A percentile compares a stretch with the other conserved stretches of the same genome.
Evolutionary conservation across 2,888 invertebrate species (phyloP).

Genomic region (Seira ritae): DNA sequence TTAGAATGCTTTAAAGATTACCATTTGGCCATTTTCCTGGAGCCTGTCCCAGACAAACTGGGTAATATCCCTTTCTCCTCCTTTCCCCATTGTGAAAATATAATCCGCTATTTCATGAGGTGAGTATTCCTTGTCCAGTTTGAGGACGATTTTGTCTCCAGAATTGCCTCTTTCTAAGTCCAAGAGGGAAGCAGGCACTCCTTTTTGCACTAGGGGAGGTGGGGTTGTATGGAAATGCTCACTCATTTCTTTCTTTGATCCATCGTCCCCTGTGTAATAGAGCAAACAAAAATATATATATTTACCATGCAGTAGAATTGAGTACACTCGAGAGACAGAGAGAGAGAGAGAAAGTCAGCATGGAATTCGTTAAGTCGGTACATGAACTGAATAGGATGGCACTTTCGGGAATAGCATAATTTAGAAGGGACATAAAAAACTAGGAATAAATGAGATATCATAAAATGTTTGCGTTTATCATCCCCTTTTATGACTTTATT

Average conservation of each 20-base stretch:
- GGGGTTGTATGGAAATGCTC: neutral
- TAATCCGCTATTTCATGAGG: slow-evolving; percentile 89
- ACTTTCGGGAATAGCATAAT: slow-evolving; percentile 3
- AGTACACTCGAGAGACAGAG: neutral
- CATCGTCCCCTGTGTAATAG: neutral
- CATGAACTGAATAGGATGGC: neutral
- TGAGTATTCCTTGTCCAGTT: slow-evolving; percentile 78
- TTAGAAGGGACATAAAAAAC: slow-evolving; percentile 5
- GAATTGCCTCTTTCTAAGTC: neutral
- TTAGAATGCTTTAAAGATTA: slow-evolving; percentile 25
- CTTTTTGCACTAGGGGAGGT: neutral
- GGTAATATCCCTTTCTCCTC: slow-evolving; percentile 86
- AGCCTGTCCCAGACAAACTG: slow-evolving; percentile 86
- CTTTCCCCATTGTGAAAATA: slow-evolving; percentile 88
- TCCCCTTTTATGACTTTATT: slow-evolving; percentile 2
- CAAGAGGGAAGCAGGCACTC: slow-evolving; percentile 6
- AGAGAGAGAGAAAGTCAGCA: too few species aligned
- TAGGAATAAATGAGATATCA: neutral
- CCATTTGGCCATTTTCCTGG: slow-evolving; percentile 80
- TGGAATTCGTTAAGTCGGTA: too few species aligned
- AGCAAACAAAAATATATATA: neutral
- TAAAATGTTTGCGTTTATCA: slow-evolving; percentile 8
- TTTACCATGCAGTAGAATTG: neutral
- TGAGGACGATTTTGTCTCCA: slow-evolving; percentile 20
- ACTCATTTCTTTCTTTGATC: neutral